Conservation (phyloP, 1,140 invertebrate species). For the Laupala kohalensis region DNA sequence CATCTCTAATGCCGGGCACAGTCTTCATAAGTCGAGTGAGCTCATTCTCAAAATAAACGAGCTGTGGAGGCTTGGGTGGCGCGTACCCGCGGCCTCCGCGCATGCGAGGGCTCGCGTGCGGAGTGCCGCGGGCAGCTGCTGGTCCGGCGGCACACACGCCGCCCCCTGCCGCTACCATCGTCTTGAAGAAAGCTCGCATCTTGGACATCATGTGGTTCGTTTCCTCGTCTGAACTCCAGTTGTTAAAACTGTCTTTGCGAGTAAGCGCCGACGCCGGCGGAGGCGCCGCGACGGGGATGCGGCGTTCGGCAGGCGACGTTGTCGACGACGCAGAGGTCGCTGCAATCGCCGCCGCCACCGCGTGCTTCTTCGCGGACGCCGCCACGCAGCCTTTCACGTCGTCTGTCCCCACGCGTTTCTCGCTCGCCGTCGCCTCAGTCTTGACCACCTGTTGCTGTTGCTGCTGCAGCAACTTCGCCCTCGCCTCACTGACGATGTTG, state of each 20-base stretch:
- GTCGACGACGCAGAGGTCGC: no score
- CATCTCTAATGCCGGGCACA: slow-evolving; percentile 75
- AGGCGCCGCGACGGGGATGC: slow-evolving; percentile 18
- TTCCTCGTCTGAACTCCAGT: slow-evolving; percentile 86
- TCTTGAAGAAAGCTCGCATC: slow-evolving; percentile 83
- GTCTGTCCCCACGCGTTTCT: no score
- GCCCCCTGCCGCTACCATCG: slow-evolving; percentile 56
- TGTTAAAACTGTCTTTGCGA: slow-evolving; percentile 80
- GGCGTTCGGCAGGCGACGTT: neutral
- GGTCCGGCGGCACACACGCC: slow-evolving; percentile 34
- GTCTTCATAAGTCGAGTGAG: slow-evolving; percentile 82
- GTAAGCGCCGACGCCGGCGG: slow-evolving; percentile 37
- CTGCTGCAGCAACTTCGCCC: no score
- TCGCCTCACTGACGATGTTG: no score
- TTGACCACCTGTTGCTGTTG: no score
- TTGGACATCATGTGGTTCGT: slow-evolving; percentile 91
- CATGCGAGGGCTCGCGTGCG: slow-evolving; percentile 3
- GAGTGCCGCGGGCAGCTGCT: slow-evolving; percentile 28
- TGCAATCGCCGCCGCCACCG: no score
- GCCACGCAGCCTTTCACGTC: no score
- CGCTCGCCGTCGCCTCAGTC: no score
- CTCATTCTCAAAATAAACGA: slow-evolving; percentile 79
- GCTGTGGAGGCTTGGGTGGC: slow-evolving; percentile 59
- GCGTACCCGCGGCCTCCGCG: slow-evolving; percentile 16
- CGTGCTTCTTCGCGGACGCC: no score